phyloP scores from a whole-genome alignment of 1,140 invertebrate genomes.

The Brachionus rotundiformis region DNA sequence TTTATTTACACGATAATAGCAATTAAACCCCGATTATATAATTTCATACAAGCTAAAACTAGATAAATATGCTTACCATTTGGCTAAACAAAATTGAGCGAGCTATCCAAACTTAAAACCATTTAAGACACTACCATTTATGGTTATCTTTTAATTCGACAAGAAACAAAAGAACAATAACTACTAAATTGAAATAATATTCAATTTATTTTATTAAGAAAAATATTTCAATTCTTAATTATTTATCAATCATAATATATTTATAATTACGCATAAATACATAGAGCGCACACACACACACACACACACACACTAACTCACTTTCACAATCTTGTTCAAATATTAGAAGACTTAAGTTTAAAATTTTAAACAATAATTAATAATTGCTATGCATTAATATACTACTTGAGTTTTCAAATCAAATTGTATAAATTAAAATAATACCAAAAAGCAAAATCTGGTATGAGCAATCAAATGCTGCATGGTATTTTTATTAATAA shows the following conservation, averaged over 20 bases:
- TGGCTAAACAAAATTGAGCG: neutral
- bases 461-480: neutral
- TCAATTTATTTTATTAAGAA: constrained; percentile 38
- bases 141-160: constrained; percentile 36
- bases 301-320: neutral
- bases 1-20: neutral
- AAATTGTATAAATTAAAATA: neutral
- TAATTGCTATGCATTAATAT: neutral
- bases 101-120: neutral
- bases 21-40: neutral
- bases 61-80: neutral
- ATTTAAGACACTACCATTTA: neutral
- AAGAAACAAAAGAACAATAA: constrained; percentile 4
- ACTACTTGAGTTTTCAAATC: constrained; percentile 4
- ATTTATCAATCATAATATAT: constrained; percentile 46
- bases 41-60: neutral
- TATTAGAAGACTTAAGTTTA: neutral
- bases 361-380: neutral
- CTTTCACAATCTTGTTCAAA: neutral
- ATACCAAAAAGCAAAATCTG: neutral
- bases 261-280: constrained; percentile 30
- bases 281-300: neutral
- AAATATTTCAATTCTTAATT: constrained; percentile 27
- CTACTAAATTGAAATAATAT: constrained; percentile 27
- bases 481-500: neutral